These are phyloP conservation scores for Phycodurus eques DNA, from an alignment of 2,113 vertebrate genomes.

Conservation along the genomic window DNA sequence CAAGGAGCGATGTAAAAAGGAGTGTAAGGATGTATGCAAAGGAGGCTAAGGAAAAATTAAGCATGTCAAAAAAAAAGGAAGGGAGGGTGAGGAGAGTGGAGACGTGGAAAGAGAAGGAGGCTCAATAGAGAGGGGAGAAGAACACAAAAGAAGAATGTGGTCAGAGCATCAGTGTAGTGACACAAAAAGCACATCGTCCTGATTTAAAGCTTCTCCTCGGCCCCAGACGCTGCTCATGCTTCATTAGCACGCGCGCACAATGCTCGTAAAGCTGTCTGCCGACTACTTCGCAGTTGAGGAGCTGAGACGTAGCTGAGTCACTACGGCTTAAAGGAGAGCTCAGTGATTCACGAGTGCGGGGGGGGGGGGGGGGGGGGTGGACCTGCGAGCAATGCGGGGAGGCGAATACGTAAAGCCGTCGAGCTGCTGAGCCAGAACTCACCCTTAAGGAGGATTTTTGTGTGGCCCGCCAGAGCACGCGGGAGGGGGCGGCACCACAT, in stretches of 20 bases:
- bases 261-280: slow-evolving; percentile 54
- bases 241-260: slow-evolving; percentile 57
- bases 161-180: slow-evolving; percentile 42
- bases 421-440: slow-evolving; percentile 19
- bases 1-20: not conserved
- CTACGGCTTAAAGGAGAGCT: slow-evolving; percentile 48
- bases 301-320: slow-evolving; percentile 63
- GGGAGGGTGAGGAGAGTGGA: not conserved
- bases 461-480: slow-evolving; percentile 14
- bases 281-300: slow-evolving; percentile 53
- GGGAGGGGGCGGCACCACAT: slow-evolving; percentile 1
- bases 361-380: slow-evolving; percentile 1
- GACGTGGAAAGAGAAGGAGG: not conserved
- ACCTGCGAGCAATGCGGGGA: too few relatives aligned
- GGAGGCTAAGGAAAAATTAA: not conserved
- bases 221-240: slow-evolving; percentile 59
- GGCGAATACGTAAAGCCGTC: slow-evolving; percentile 31
- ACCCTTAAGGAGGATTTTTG: slow-evolving; percentile 30
- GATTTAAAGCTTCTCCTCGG: slow-evolving; percentile 66
- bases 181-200: slow-evolving; percentile 75
- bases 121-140: not conserved
- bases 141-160: not conserved
- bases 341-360: slow-evolving; percentile 49
- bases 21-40: not conserved
- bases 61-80: not conserved